phyloP scores from a whole-genome alignment of 1,140 invertebrate genomes.

The Octopus bimaculoides region DNA sequence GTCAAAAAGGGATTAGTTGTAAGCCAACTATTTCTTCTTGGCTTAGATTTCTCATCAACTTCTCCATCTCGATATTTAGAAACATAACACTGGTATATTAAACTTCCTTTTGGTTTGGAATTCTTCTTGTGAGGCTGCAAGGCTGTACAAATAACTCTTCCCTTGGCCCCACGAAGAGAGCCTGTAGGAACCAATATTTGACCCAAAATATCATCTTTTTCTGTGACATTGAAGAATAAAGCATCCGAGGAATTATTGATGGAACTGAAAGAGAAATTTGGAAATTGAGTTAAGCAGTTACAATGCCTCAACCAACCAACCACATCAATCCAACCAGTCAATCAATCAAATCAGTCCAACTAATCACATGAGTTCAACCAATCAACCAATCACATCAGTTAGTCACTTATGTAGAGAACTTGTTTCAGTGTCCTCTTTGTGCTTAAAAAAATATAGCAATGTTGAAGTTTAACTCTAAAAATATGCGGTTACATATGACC shows the following conservation, averaged over 20 bases:
- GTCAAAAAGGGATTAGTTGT: background rate
- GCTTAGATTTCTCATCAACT: slow-evolving; percentile 14
- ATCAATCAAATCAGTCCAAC: too few species aligned
- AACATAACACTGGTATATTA: slow-evolving; percentile 49
- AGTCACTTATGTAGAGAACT: too few species aligned
- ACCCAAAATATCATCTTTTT: slow-evolving; percentile 51
- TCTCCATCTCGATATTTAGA: slow-evolving; percentile 39
- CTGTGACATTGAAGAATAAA: slow-evolving; percentile 50
- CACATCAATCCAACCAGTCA: too few species aligned
- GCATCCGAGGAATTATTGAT: slow-evolving; percentile 38
- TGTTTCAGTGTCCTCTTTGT: too few species aligned
- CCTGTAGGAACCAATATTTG: slow-evolving; percentile 45
- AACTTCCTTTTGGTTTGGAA: slow-evolving; percentile 42
- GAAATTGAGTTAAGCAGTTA: background rate
- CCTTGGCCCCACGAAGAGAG: slow-evolving; percentile 35
- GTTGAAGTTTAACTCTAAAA: too few species aligned
- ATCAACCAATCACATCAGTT: too few species aligned
- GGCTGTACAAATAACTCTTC: slow-evolving; percentile 30
- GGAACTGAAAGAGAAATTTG: slow-evolving; percentile 32
- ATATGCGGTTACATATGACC: too few species aligned
- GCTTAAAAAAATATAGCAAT: too few species aligned
- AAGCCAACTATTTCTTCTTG: background rate
- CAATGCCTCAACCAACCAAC: too few species aligned
- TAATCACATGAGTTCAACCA: too few species aligned
- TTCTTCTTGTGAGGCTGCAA: slow-evolving; percentile 52